phyloP scores from a whole-genome alignment of 2,888 invertebrate genomes.

The Drosophila buzzatii region DNA sequence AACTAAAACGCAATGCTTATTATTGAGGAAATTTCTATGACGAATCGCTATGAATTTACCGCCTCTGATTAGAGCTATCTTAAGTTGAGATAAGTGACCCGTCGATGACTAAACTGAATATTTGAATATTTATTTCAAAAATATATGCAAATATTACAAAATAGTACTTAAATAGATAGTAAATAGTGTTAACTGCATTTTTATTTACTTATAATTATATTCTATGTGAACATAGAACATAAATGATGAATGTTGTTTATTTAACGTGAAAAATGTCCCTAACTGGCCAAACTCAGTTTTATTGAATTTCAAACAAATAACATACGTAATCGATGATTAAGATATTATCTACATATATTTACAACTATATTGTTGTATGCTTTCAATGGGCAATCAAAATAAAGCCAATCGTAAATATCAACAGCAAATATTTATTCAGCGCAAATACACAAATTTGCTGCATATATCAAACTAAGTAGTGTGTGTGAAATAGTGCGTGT shows the following conservation, averaged over 20 bases:
- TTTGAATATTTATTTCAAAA: neutral
- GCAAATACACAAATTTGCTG: constrained; percentile 34
- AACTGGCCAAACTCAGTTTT: neutral
- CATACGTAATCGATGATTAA: constrained; percentile 11
- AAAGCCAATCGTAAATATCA: constrained; percentile 33
- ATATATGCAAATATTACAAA: neutral
- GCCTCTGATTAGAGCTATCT: neutral
- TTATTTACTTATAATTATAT: neutral
- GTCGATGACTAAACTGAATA: neutral
- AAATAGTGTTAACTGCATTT: neutral
- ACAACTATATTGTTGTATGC: constrained; percentile 18
- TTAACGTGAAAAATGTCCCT: neutral
- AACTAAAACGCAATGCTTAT: neutral
- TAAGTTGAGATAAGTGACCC: neutral
- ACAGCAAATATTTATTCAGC: constrained; percentile 35
- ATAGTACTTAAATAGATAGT: neutral
- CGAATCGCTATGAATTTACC: neutral
- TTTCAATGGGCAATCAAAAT: constrained; percentile 14
- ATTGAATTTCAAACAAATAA: constrained; percentile 9
- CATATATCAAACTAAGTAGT: constrained; percentile 6
- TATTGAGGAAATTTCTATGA: neutral
- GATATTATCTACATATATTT: constrained; percentile 5
- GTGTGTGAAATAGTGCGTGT: neutral
- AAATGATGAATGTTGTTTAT: neutral
- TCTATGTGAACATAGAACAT: neutral